These are phyloP conservation scores for Macaca fascicularis DNA, from an alignment of 2,113 vertebrate species.

Conservation along the genomic window T2T-MFA8v1.1 NC_088390.1:51551001-51551500, in stretches of 20 bases:
- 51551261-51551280: slow-evolving; percentile 61
- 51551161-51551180: slow-evolving; percentile 38
- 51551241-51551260: slow-evolving; percentile 62
- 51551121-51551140: slow-evolving; percentile 56
- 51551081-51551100: slow-evolving; percentile 68
- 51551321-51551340: slow-evolving; percentile 65
- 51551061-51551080: slow-evolving; percentile 89
- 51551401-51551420: slow-evolving; percentile 61
- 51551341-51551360: slow-evolving; percentile 61
- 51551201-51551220: slow-evolving; percentile 66
- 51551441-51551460: slow-evolving; percentile 67
- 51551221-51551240: slow-evolving; percentile 54
- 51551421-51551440: slow-evolving; percentile 40
- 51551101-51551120: slow-evolving; percentile 67
- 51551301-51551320: slow-evolving; percentile 72
- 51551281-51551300: slow-evolving; percentile 70
- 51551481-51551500: slow-evolving; percentile 21
- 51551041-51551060: slow-evolving; percentile 94
- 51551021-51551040: slow-evolving; percentile 93
- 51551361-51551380: slow-evolving; percentile 23
- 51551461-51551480: slow-evolving; percentile 52
- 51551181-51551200: slow-evolving; percentile 61
- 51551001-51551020: slow-evolving; percentile 94
- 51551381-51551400: slow-evolving; percentile 63
- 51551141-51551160: slow-evolving; percentile 62